These are phyloP conservation scores for Tupiocoris notatus DNA, from an alignment of 2,888 invertebrate genomes.

Conservation along the genomic window DNA sequence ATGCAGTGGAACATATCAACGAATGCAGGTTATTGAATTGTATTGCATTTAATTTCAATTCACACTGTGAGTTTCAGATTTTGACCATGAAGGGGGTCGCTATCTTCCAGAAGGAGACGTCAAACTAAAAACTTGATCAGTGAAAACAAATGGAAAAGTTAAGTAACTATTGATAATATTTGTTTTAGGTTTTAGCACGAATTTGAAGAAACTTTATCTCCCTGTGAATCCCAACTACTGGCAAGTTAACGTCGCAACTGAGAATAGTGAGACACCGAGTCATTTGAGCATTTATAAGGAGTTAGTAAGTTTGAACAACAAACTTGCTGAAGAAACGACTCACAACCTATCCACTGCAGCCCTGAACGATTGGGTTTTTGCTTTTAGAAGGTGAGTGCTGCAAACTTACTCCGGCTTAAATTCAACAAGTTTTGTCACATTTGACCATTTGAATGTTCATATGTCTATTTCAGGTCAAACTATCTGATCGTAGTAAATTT, in stretches of 20 bases:
- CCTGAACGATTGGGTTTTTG: conserved; percentile 21
- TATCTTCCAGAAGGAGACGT: no score
- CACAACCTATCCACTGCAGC: conserved; percentile 1
- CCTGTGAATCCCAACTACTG: conserved; percentile 65
- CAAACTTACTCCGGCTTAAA: no score
- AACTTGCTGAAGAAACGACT: conserved; percentile 2
- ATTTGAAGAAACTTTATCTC: conserved; percentile 56
- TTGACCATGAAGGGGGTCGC: no score
- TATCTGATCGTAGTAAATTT: conserved; percentile 28
- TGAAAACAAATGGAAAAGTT: no score
- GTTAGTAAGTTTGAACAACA: conserved; percentile 13
- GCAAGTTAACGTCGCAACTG: conserved; percentile 56
- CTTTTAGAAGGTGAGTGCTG: conserved; percentile 11
- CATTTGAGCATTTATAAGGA: conserved; percentile 49
- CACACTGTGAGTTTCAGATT: no score
- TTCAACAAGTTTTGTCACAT: no score
- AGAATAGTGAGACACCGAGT: conserved; percentile 34
- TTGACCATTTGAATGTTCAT: no score
- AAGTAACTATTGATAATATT: no score
- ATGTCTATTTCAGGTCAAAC: conserved; percentile 5
- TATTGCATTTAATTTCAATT: no score
- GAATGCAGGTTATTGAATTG: conserved; percentile 59
- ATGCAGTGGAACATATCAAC: conserved; percentile 63
- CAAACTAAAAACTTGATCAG: no score
- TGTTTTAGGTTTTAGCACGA: conserved; percentile 55